Evolutionary conservation across 2,797 vertebrate genomes (phyloP), one percentile per base, ranked within the genome.

Genomic region (Crax fasciolata): DNA sequence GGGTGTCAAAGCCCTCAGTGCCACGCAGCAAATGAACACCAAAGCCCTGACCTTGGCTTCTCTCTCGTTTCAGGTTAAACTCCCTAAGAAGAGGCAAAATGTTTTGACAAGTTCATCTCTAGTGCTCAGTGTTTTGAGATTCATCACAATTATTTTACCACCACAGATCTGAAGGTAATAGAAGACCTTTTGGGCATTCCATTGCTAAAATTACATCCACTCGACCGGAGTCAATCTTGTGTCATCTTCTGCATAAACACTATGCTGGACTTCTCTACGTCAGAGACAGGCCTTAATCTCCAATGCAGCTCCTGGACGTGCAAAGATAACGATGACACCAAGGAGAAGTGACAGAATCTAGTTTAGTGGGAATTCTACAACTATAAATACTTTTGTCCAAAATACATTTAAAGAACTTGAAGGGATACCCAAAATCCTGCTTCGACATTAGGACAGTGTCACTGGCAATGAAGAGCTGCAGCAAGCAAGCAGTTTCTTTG

Each of bases 261-360:
- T 5, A 9, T 39, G 6, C 7, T 11, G 30, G 39, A 11, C 41
- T 62, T 46, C 27, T 38, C 77, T 7, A 35, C 11, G 7, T 23
- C 63, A 28, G 39, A 44, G 23, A 2, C n/a, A 52, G 12, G 74
- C 28, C 25, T 35, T 15, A 12, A 19, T 9, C 11, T 15, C 44
- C 73, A 72, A 13, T 4, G 15, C 8, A 46, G 59, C 46, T 84
- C 38, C 30, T 46, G 52, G n/a, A 51, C 59, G 39, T 1, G 0
- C 2, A 23, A 43, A 68, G 15, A 52, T 14, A 62, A 6, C 0
- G 11, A 59, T 0, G 1, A 46, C 58, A 62, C 3, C 30, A 16
- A 19, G 25, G 51, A 74, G 12, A 82, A 74, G 38, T 7, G 21
- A 70, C 25, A 71, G 35, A n/a, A 74, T 28, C 18, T 57, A 41